Conservation (phyloP, 2,797 vertebrate species). For the Enteromius trimaculatus region DNA sequence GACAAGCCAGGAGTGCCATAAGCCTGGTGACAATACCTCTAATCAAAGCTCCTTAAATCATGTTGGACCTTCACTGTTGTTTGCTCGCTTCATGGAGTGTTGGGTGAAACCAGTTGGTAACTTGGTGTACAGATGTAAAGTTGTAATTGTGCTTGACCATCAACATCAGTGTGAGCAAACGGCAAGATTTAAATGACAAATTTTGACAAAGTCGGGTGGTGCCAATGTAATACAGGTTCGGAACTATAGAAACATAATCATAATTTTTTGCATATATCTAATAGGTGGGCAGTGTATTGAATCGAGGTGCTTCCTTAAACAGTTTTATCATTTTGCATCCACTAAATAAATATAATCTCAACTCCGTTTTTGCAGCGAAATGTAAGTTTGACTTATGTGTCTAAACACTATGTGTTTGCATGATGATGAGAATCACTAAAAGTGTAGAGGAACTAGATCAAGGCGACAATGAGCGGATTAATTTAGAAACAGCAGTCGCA, state of each 20-base stretch:
- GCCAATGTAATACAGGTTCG: neutral
- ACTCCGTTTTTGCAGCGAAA: neutral
- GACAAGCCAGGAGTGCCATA: conserved; percentile 29
- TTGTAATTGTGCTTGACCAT: neutral
- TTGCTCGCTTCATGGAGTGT: neutral
- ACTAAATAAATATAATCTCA: neutral
- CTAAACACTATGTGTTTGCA: neutral
- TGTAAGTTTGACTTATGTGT: neutral
- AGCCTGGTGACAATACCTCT: conserved; percentile 19
- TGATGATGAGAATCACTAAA: neutral
- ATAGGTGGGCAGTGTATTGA: neutral
- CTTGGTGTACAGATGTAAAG: neutral
- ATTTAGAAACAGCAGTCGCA: neutral
- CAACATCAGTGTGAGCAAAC: neutral
- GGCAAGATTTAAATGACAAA: conserved; percentile 12
- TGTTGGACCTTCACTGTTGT: neutral
- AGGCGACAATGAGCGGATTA: neutral
- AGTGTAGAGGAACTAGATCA: neutral
- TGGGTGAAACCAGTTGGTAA: neutral
- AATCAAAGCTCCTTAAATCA: conserved; percentile 45
- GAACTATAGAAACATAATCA: neutral
- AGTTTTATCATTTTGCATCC: neutral
- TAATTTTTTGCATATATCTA: neutral
- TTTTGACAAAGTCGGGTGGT: neutral
- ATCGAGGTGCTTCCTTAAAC: neutral